Percentiles rank a stretch among this genome's conserved stretches.
Evolutionary conservation across 2,113 vertebrate species (phyloP).

Genomic region (Odobenus rosmarus): DNA sequence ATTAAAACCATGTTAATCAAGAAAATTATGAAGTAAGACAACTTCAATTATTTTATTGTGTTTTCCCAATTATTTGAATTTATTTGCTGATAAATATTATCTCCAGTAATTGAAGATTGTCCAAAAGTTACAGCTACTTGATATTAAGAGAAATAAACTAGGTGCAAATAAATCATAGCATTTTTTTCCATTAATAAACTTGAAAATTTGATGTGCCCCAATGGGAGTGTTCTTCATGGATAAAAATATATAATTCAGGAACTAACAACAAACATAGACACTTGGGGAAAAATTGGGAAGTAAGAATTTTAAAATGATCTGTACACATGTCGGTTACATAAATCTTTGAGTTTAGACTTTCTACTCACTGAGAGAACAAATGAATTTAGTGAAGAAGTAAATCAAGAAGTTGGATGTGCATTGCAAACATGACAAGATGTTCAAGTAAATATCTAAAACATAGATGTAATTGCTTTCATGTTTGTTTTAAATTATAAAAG

Average conservation of each 20-base stretch:
- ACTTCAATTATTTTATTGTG: neutral
- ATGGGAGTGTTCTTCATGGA: neutral
- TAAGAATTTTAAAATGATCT: neutral
- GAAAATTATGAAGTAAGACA: neutral
- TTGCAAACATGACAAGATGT: neutral
- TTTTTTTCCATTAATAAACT: neutral
- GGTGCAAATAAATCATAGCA: neutral
- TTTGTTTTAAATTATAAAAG: slow-evolving; percentile 73
- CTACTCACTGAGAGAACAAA: neutral
- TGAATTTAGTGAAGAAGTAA: neutral
- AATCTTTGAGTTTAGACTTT: neutral
- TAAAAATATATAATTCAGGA: neutral
- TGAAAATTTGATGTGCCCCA: neutral
- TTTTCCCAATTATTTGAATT: neutral
- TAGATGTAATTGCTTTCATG: neutral
- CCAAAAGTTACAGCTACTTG: neutral
- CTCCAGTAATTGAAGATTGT: neutral
- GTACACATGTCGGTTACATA: neutral
- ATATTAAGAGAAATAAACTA: neutral
- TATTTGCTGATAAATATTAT: neutral
- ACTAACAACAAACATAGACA: neutral
- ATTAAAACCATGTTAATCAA: neutral
- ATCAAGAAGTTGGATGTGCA: slow-evolving; percentile 13
- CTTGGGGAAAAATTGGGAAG: neutral
- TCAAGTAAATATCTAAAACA: slow-evolving; percentile 61